Evolutionary conservation across 2,888 invertebrate genomes (phyloP).

Genomic region (Drosophila colorata): DNA sequence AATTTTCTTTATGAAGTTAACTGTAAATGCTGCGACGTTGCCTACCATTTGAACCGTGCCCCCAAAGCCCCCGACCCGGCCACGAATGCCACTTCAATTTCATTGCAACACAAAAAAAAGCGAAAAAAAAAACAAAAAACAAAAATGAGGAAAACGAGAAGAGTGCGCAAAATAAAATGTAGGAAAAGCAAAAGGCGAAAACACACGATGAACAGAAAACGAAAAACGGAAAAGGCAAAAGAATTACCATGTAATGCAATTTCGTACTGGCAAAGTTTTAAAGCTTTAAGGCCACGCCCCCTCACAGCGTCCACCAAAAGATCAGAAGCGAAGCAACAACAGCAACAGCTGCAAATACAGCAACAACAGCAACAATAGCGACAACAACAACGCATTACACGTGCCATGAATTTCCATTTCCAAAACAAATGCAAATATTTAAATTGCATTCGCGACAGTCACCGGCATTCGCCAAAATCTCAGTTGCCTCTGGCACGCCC

Average conservation of each 20-base stretch:
- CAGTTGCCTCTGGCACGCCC: conserved; percentile 24
- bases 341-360: conserved; percentile 20
- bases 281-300: conserved; percentile 55
- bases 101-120: conserved; percentile 32
- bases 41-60: conserved; percentile 23
- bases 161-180: conserved; percentile 57
- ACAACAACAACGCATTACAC: conserved; percentile 53
- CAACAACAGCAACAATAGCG: conserved; percentile 12
- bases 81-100: conserved; percentile 64
- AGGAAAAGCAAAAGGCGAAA: conserved; percentile 10
- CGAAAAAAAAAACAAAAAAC: too few species aligned
- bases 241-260: conserved; percentile 74
- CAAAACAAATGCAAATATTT: conserved; percentile 80
- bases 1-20: conserved; percentile 79
- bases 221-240: conserved; percentile 16
- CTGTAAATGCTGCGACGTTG: conserved; percentile 75
- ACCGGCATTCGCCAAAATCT: conserved; percentile 57
- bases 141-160: conserved; percentile 23
- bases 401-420: conserved; percentile 61
- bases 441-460: conserved; percentile 80
- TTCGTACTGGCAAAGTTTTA: conserved; percentile 48
- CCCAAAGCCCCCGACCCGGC: neutral
- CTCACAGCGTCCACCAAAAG: conserved; percentile 11
- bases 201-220: conserved; percentile 5
- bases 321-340: conserved; percentile 21